Percentiles rank a stretch among this genome's conserved stretches.
Conservation (phyloP, 2,888 invertebrate species). For the Eremobia ochroleuca region DNA sequence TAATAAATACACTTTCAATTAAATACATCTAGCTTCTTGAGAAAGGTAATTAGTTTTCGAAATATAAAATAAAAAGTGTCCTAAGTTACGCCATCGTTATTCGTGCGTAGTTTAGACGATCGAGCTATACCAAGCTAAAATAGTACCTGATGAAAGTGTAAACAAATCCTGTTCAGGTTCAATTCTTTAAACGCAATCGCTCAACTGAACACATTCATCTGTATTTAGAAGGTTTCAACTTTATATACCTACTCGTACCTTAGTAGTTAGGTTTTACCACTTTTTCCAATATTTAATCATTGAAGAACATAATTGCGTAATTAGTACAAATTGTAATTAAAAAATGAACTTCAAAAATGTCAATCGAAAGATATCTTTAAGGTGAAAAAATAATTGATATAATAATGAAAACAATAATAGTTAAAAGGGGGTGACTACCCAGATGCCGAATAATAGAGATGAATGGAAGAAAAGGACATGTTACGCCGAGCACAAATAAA, state of each 20-base stretch:
- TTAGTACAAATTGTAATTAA: neutral
- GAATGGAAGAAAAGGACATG: too few species aligned
- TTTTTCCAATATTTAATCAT: neutral
- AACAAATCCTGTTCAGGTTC: neutral
- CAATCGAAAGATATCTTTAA: too few species aligned
- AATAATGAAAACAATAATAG: too few species aligned
- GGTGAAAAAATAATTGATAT: too few species aligned
- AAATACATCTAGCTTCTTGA: constrained; percentile 9
- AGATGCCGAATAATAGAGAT: too few species aligned
- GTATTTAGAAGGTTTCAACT: neutral
- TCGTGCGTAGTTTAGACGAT: constrained; percentile 17
- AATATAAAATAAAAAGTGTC: constrained; percentile 28
- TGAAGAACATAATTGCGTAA: neutral
- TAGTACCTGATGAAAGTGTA: neutral
- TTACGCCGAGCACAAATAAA: too few species aligned
- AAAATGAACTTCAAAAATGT: neutral
- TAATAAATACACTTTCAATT: constrained; percentile 23
- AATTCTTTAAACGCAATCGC: neutral
- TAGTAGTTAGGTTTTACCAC: neutral
- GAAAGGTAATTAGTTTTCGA: constrained; percentile 42
- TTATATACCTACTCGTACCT: neutral
- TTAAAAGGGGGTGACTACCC: too few species aligned
- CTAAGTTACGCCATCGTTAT: constrained; percentile 11
- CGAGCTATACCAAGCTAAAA: neutral
- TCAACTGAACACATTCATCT: neutral